Percentiles rank a stretch among this genome's conserved stretches.
These are phyloP conservation scores for Argynnis bischoffii DNA, from an alignment of 2,888 invertebrate species.

Conservation along the genomic window DNA sequence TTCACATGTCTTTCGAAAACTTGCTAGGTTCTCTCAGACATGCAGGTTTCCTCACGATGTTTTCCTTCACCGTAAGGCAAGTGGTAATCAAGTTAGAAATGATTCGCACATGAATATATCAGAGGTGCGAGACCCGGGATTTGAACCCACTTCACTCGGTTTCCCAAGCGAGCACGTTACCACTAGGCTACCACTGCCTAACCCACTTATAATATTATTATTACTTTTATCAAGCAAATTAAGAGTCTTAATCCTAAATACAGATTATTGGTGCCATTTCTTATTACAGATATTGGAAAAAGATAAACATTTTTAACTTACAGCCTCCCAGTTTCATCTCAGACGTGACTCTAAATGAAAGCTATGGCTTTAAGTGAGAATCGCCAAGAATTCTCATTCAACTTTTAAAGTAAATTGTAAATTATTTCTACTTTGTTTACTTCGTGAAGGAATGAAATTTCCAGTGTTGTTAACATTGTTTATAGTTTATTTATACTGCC, in stretches of 20 bases:
- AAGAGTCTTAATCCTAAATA: not conserved
- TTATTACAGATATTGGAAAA: not conserved
- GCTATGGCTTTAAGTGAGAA: slow-evolving; percentile 7
- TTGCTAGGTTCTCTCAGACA: too few species aligned
- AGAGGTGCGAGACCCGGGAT: too few species aligned
- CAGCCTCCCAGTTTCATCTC: not conserved
- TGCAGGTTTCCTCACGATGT: too few species aligned
- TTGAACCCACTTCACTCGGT: too few species aligned
- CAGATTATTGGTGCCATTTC: not conserved
- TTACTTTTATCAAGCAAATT: too few species aligned
- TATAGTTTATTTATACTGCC: not conserved
- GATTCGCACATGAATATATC: too few species aligned
- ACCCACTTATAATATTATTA: too few species aligned
- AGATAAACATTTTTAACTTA: not conserved
- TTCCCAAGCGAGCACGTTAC: too few species aligned
- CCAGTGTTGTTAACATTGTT: not conserved
- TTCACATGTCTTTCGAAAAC: too few species aligned
- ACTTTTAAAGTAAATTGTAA: slow-evolving; percentile 21
- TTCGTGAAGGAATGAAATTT: not conserved
- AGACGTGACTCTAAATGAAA: slow-evolving; percentile 15
- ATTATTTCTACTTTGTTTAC: slow-evolving; percentile 12
- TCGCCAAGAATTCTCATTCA: slow-evolving; percentile 17
- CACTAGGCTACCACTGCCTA: too few species aligned
- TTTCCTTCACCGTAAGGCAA: too few species aligned
- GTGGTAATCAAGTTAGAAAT: too few species aligned